phyloP scores from a whole-genome alignment of 2,113 vertebrate genomes.

The Cyprinodon variegatus region DNA sequence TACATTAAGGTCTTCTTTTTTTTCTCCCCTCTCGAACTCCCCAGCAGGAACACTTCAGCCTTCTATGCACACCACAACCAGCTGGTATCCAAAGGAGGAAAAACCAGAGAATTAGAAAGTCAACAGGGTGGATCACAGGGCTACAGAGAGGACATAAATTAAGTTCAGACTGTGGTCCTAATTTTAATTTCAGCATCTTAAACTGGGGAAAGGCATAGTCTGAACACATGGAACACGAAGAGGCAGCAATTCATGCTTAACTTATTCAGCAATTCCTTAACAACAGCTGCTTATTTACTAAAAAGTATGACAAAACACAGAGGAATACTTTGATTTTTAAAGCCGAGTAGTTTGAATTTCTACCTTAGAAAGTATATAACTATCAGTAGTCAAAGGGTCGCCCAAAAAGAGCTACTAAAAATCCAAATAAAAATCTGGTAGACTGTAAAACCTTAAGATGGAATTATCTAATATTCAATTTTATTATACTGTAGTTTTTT shows the following conservation, averaged over 20 bases:
- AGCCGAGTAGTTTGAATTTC: not conserved
- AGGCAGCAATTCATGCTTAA: not conserved
- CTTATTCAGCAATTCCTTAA: slow-evolving; percentile 12
- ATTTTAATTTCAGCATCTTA: slow-evolving; percentile 34
- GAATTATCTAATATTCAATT: too few species aligned
- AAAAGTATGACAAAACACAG: not conserved
- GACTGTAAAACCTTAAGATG: not conserved
- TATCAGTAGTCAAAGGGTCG: not conserved
- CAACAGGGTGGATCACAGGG: slow-evolving; percentile 55
- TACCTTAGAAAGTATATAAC: not conserved
- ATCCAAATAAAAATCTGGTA: not conserved
- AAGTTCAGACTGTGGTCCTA: slow-evolving; percentile 35
- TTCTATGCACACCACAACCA: slow-evolving; percentile 31
- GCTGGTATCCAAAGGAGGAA: slow-evolving; percentile 51
- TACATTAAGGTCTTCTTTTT: slow-evolving; percentile 61
- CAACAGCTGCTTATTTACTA: not conserved
- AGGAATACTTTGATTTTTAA: not conserved
- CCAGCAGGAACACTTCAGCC: slow-evolving; percentile 28
- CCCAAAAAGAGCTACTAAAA: not conserved
- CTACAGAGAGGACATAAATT: slow-evolving; percentile 20
- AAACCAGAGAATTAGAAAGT: slow-evolving; percentile 49
- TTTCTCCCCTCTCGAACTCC: slow-evolving; percentile 27
- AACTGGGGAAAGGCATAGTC: slow-evolving; percentile 3
- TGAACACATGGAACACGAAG: slow-evolving; percentile 22
- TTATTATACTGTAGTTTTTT: too few species aligned